Percentiles rank a stretch among this genome's conserved stretches.
These are phyloP conservation scores for Darevskia nairensis DNA, from an alignment of 2,797 vertebrate genomes.

Conservation along the genomic window DNA sequence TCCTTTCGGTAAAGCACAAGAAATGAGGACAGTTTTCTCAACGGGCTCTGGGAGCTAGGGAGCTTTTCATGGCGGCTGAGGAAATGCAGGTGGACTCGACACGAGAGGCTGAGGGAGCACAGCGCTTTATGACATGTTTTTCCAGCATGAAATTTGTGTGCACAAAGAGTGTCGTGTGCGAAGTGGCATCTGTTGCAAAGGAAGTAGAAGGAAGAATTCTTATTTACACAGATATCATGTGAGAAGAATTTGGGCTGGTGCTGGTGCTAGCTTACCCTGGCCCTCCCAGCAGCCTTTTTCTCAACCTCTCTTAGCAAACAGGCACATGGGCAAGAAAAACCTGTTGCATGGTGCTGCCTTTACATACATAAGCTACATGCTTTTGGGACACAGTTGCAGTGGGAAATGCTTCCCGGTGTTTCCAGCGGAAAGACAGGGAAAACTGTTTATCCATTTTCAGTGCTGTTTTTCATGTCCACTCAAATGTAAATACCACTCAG, in stretches of 20 bases:
- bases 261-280: neutral
- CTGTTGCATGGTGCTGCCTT: neutral
- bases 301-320: neutral
- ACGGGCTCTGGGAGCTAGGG: rapidly evolving
- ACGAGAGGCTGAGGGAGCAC: neutral
- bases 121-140: neutral
- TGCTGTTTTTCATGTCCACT: neutral
- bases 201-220: neutral
- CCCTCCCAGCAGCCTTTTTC: neutral
- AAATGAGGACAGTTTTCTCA: neutral
- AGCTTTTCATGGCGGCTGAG: neutral
- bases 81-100: constrained; percentile 31
- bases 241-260: neutral
- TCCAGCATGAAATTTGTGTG: neutral
- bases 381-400: neutral
- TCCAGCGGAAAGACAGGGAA: neutral
- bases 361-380: neutral
- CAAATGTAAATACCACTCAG: neutral
- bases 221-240: neutral
- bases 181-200: neutral
- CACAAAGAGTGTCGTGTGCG: neutral
- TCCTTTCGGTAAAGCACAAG: constrained; percentile 1
- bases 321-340: too few species aligned
- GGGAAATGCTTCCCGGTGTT: neutral
- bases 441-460: neutral